Evolutionary conservation across 2,797 vertebrate species (phyloP), one percentile per base, ranked within the genome.

Genomic region (Mionectes olivaceus): DNA sequence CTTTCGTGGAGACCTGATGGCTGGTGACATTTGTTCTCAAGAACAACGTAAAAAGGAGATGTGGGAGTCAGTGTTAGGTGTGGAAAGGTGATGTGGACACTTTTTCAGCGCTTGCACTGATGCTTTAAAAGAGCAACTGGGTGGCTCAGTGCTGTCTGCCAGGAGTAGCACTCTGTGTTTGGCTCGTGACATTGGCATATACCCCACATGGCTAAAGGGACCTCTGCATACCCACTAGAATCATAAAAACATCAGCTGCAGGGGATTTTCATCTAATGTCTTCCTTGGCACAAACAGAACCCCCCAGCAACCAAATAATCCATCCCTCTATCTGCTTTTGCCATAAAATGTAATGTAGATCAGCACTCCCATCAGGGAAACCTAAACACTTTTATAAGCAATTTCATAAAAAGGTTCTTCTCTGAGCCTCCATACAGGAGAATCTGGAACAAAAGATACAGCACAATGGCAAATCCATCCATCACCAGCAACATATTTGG

Each of bases 241-340:
- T 47, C 2, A 0, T 90, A 68, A 93, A 87, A 80, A 32, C 32
- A 52, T 95, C 83, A 89, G 60, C 75, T 92, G 71, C 33, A 64
- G 37, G 52, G 52, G 74, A 80, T 94, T 83, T 95, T 68, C 46
- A 39, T 89, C 73, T 87, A 44, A 95, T 81, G 59, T 65, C 76
- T 90, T 57, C 90, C 81, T 86, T 90, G 85, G 87, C 93, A 94
- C 79, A 86, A 46, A 35, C 25, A 78, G 24, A 19, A 52, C 37
- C 11, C 52, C 32, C 53, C 88, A 57, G 49, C 41, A 83, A 49
- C 16, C 61, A 57, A 74, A 63, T 63, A 46, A 69, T 43, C 52
- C 56, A 68, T n/a, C 52, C 68, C 24, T 22, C 12, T 70, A 25
- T 64, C 80, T 82, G 65, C 52, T 63, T 84, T 82, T 74, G 60